Percentiles rank a stretch among this genome's conserved stretches.
Evolutionary conservation across 2,797 vertebrate species (phyloP).

Genomic region (Sebastes alutus): DNA sequence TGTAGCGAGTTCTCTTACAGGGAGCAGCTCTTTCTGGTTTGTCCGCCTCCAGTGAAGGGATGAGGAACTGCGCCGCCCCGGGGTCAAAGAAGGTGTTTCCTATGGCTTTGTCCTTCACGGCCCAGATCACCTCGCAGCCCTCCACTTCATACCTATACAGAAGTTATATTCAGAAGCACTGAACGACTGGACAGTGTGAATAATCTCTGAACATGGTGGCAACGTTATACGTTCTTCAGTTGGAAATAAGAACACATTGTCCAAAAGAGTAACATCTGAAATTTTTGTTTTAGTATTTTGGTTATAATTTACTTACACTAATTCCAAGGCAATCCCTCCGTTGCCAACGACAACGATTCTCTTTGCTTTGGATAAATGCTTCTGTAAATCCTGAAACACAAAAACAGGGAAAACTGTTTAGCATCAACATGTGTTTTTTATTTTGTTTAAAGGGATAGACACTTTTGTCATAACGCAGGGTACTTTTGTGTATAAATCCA

Average conservation of each 20-base stretch:
- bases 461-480: background rate
- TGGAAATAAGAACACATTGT: background rate
- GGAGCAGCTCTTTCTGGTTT: conserved; percentile 73
- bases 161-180: background rate
- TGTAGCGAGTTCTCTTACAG: conserved; percentile 90
- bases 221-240: background rate
- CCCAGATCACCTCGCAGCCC: conserved; percentile 96
- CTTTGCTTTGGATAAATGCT: conserved; percentile 86
- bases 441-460: background rate
- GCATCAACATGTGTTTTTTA: background rate
- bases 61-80: conserved; percentile 94
- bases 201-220: background rate
- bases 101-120: conserved; percentile 94
- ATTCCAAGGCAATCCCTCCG: conserved; percentile 95
- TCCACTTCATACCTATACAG: conserved; percentile 89
- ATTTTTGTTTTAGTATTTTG: background rate
- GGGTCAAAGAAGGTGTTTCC: conserved; percentile 97
- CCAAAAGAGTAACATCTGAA: background rate
- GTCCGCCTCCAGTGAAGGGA: conserved; percentile 84
- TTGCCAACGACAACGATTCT: conserved; percentile 93
- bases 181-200: background rate
- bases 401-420: background rate
- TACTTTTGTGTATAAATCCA: background rate
- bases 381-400: conserved; percentile 90
- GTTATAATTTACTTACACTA: conserved; percentile 87